Conservation (phyloP, 1,140 invertebrate species). For the Idris sp. region DNA sequence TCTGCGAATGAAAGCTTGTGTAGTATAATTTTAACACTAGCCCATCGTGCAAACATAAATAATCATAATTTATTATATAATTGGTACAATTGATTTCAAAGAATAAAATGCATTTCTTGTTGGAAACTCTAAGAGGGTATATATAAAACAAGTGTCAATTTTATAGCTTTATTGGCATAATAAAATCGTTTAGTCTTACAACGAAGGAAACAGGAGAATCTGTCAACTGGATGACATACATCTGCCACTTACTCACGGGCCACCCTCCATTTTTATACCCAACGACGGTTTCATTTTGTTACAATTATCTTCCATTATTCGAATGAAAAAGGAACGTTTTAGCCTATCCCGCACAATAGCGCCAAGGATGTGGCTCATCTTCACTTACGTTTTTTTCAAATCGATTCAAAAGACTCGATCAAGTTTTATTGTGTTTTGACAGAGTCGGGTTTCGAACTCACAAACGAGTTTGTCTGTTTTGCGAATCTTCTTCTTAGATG, state of each 20-base stretch:
- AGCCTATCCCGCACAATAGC: conserved; percentile 66
- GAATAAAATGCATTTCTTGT: too few species aligned
- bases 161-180: conserved; percentile 25
- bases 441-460: conserved; percentile 59
- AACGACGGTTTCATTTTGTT: conserved; percentile 73
- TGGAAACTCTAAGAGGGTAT: too few species aligned
- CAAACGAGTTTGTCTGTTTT: conserved; percentile 55
- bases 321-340: conserved; percentile 66
- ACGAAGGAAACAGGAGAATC: conserved; percentile 69
- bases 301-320: conserved; percentile 75
- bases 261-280: conserved; percentile 69
- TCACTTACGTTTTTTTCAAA: conserved; percentile 46
- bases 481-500: conserved; percentile 33
- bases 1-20: conserved; percentile 38
- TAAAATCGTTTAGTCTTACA: conserved; percentile 37
- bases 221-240: conserved; percentile 72
- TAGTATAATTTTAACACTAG: too few species aligned
- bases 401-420: conserved; percentile 55
- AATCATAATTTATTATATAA: too few species aligned
- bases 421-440: conserved; percentile 75
- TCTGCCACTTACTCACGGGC: conserved; percentile 71
- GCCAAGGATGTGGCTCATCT: conserved; percentile 45
- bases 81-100: too few species aligned
- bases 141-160: too few species aligned
- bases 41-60: too few species aligned